Evolutionary conservation across 2,113 vertebrate species (phyloP).

Genomic region (Nesoenas mayeri): DNA sequence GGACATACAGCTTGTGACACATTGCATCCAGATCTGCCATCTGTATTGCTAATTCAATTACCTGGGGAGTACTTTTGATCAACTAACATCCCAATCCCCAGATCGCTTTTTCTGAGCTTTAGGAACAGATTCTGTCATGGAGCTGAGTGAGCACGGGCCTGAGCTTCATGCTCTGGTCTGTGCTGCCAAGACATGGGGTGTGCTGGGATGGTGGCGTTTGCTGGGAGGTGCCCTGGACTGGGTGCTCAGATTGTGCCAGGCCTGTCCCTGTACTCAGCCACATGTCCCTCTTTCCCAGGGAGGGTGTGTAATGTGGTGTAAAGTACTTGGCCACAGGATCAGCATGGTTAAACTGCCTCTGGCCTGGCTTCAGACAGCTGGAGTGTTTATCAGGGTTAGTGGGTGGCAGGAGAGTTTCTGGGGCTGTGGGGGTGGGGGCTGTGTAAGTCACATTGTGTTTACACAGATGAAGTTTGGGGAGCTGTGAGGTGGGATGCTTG

Average conservation of each 20-base stretch:
- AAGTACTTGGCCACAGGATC: not conserved
- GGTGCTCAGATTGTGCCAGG: not conserved
- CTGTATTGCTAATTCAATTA: not conserved
- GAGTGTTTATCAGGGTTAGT: not conserved
- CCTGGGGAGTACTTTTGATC: not conserved
- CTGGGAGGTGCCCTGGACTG: not conserved
- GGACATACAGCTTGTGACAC: not conserved
- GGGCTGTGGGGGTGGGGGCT: not conserved
- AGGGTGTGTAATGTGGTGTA: not conserved
- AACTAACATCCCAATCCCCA: not conserved
- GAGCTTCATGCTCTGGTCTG: not conserved
- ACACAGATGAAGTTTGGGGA: not conserved
- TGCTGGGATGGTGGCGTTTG: not conserved
- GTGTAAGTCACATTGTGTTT: not conserved
- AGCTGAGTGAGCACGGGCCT: not conserved
- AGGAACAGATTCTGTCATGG: not conserved
- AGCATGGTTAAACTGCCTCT: not conserved
- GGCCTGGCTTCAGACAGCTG: not conserved
- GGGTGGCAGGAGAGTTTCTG: not conserved
- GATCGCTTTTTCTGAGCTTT: not conserved
- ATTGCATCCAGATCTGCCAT: not conserved
- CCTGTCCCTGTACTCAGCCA: not conserved
- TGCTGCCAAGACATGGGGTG: not conserved
- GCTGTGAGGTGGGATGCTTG: not conserved
- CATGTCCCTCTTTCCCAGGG: not conserved